Evolutionary conservation across 2,113 vertebrate species (phyloP).

Genomic region (Mixornis gularis): DNA sequence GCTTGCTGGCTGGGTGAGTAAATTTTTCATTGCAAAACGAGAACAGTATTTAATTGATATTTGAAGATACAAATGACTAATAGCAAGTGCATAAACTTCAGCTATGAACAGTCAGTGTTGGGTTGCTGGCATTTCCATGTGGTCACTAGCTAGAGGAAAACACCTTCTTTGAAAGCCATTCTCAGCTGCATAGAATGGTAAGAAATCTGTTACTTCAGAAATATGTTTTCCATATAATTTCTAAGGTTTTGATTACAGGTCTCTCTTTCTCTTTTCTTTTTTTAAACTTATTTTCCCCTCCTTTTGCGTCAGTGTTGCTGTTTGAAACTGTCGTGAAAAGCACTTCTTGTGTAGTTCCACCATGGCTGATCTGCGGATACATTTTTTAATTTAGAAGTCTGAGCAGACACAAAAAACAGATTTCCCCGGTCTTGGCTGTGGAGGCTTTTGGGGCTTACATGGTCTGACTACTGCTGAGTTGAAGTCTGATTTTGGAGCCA

Average conservation of each 20-base stretch:
- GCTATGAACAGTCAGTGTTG: not conserved
- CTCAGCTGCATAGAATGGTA: not conserved
- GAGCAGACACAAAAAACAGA: not conserved
- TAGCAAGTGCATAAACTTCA: not conserved
- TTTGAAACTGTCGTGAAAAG: not conserved
- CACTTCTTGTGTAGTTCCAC: not conserved
- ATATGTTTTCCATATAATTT: not conserved
- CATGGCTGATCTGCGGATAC: not conserved
- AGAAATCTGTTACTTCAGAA: not conserved
- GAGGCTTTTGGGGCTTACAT: conserved; percentile 24
- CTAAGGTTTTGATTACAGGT: not conserved
- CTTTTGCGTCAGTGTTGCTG: not conserved
- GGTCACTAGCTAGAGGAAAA: not conserved
- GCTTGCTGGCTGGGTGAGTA: conserved; percentile 7
- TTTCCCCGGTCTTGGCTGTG: conserved; percentile 3
- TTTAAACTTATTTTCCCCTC: not conserved
- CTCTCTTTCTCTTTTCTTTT: not conserved
- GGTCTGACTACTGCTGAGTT: conserved; percentile 41
- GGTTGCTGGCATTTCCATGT: not conserved
- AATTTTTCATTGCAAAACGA: conserved; percentile 54
- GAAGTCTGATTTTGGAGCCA: conserved; percentile 46
- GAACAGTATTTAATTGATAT: conserved; percentile 40
- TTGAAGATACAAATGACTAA: conserved; percentile 15
- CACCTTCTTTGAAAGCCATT: not conserved
- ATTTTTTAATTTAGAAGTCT: not conserved